A percentile compares a stretch with the other conserved stretches of the same genome.
Evolutionary conservation across 1,140 invertebrate species (phyloP).

Genomic region (Helicoverpa zea): DNA sequence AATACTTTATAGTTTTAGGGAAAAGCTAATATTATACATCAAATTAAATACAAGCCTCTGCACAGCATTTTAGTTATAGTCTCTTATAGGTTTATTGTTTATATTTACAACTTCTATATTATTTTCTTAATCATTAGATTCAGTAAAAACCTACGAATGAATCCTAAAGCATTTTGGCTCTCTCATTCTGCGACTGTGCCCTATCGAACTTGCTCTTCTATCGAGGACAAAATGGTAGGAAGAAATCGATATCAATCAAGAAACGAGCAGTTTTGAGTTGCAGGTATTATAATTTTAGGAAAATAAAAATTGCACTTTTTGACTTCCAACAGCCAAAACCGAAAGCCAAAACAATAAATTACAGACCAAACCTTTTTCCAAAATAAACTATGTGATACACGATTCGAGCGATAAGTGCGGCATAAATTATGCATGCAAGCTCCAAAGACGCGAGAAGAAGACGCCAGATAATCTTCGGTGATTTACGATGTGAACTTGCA

Average conservation of each 20-base stretch:
- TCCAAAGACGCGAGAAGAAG: slow-evolving; percentile 71
- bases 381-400: slow-evolving; percentile 43
- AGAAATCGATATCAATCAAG: too few relatives aligned
- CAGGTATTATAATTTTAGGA: not conserved
- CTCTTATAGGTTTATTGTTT: too few relatives aligned
- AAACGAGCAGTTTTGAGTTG: too few relatives aligned
- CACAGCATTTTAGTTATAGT: too few relatives aligned
- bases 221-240: too few relatives aligned
- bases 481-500: slow-evolving; percentile 81
- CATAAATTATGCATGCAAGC: slow-evolving; percentile 80
- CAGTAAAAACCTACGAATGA: too few relatives aligned
- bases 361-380: slow-evolving; percentile 7
- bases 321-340: not conserved
- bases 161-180: too few relatives aligned
- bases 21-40: not conserved
- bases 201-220: too few relatives aligned
- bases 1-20: not conserved
- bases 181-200: too few relatives aligned
- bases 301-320: not conserved
- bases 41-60: too few relatives aligned
- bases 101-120: too few relatives aligned
- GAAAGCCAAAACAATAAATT: not conserved
- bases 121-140: too few relatives aligned
- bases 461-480: slow-evolving; percentile 80
- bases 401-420: slow-evolving; percentile 57